Conservation (phyloP, 2,113 vertebrate genomes). For the Gobio gobio region DNA sequence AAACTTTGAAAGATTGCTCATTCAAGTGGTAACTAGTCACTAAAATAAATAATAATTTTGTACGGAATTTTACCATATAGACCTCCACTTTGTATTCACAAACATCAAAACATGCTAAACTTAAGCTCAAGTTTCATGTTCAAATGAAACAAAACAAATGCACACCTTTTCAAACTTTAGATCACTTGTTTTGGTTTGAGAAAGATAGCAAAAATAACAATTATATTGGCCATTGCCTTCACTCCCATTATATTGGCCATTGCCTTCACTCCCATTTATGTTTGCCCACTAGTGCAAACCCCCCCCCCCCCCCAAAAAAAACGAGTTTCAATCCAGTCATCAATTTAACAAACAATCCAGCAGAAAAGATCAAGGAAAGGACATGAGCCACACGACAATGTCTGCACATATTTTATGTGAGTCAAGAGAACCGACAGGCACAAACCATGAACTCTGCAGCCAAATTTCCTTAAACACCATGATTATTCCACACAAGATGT, state of each 20-base stretch:
- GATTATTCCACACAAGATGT: conserved; percentile 34
- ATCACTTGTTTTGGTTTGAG: not conserved
- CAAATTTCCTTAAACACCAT: not conserved
- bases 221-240: conserved; percentile 8
- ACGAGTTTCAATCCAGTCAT: not conserved
- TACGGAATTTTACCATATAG: not conserved
- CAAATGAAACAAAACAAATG: not conserved
- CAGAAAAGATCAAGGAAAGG: conserved; percentile 31
- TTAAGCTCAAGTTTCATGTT: not conserved
- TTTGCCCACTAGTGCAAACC: not conserved
- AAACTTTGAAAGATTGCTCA: not conserved
- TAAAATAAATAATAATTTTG: not conserved
- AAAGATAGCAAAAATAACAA: conserved; percentile 34
- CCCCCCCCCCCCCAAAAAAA: too few species aligned
- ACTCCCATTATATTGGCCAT: too few species aligned
- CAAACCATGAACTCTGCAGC: conserved; percentile 1
- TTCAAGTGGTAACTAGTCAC: not conserved
- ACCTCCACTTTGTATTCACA: not conserved
- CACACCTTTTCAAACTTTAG: not conserved
- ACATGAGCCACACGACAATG: not conserved
- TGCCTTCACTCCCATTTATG: not conserved
- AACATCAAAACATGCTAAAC: not conserved
- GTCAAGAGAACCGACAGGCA: conserved; percentile 12
- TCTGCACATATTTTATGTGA: conserved; percentile 13
- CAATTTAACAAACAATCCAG: conserved; percentile 7